These are phyloP conservation scores for Aleadryas rufinucha DNA, from an alignment of 2,113 vertebrate genomes.

Conservation along the genomic window DNA sequence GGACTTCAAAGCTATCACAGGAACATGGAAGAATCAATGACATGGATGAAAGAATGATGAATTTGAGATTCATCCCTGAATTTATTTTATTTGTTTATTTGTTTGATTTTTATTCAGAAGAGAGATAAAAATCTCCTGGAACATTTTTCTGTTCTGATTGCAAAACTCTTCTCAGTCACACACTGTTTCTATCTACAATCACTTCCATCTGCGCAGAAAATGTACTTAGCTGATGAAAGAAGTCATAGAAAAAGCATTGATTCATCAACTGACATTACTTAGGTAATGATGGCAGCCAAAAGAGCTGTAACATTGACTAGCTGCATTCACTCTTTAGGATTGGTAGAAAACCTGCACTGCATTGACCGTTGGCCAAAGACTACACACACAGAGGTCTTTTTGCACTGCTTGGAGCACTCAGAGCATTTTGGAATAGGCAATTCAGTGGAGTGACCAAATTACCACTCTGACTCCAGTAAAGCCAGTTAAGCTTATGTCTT, in stretches of 20 bases:
- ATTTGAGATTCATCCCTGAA: neutral
- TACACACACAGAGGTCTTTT: neutral
- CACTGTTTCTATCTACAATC: neutral
- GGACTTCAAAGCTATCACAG: neutral
- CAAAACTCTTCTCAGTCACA: neutral
- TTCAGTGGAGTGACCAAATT: neutral
- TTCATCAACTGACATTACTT: neutral
- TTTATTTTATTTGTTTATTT: neutral
- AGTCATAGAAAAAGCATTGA: neutral
- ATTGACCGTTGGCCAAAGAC: neutral
- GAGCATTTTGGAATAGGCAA: neutral
- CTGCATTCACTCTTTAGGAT: accelerated
- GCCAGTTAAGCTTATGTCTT: neutral
- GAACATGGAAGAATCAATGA: neutral
- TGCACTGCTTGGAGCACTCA: neutral
- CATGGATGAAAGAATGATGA: neutral
- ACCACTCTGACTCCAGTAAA: neutral
- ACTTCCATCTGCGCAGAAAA: neutral
- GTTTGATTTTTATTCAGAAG: neutral
- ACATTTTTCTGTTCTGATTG: neutral
- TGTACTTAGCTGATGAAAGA: neutral
- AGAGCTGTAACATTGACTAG: neutral
- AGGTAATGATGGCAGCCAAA: neutral
- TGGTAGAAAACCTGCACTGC: neutral
- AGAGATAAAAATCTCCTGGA: neutral